Percentiles rank a stretch among this genome's conserved stretches.
These are phyloP conservation scores for Podarcis cretensis DNA, from an alignment of 2,113 vertebrate genomes.

Conservation along the genomic window DNA sequence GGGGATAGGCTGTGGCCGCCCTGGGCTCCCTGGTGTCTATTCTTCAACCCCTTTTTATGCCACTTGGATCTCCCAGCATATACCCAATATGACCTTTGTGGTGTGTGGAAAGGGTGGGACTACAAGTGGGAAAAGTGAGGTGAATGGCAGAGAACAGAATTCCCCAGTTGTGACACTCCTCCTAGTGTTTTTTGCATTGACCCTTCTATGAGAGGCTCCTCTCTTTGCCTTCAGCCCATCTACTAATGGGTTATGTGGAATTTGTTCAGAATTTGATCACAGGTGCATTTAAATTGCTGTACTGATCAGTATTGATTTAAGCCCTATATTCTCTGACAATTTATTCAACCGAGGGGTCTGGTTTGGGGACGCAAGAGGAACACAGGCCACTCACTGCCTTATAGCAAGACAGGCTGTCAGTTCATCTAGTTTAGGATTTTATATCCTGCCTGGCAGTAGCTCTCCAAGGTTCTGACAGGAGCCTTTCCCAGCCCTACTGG, in stretches of 20 bases:
- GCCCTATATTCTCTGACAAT: neutral
- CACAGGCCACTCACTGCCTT: neutral
- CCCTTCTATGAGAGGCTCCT: neutral
- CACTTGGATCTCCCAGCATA: conserved; percentile 15
- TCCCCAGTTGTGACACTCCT: neutral
- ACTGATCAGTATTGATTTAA: neutral
- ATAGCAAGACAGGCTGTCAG: neutral
- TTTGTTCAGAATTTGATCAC: neutral
- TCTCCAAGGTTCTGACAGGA: too few relatives aligned
- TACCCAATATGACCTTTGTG: neutral
- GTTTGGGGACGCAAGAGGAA: neutral
- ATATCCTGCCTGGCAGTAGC: too few relatives aligned
- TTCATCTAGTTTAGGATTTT: neutral
- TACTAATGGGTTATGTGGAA: neutral
- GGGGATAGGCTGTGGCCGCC: conserved; percentile 34
- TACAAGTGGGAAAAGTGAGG: too few relatives aligned
- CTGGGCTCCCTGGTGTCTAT: conserved; percentile 43
- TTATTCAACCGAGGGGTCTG: neutral
- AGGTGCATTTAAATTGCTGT: neutral
- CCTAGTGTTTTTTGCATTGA: neutral
- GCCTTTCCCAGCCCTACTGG: too few relatives aligned
- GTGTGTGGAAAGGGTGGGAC: neutral
- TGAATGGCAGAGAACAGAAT: neutral
- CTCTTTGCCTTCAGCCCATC: neutral
- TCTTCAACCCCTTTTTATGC: conserved; percentile 28